Evolutionary conservation across 1,140 invertebrate species (phyloP).

Genomic region (Drosophila prosaltans): DNA sequence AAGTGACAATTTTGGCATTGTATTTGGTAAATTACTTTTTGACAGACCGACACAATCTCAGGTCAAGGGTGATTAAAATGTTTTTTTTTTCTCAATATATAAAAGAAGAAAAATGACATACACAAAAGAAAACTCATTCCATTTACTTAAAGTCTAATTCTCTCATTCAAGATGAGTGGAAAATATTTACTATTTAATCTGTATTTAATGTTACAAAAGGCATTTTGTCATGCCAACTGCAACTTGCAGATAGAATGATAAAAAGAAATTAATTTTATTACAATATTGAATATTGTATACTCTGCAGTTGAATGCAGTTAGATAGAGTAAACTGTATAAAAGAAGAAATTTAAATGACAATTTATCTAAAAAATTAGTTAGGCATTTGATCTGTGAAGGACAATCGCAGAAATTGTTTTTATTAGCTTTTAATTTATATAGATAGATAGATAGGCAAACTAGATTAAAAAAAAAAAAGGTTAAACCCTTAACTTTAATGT

Average conservation of each 20-base stretch:
- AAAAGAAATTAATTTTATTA: not conserved
- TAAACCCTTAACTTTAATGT: no score
- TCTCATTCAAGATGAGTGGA: not conserved
- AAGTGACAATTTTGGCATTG: constrained; percentile 47
- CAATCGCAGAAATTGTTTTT: no score
- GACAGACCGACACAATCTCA: not conserved
- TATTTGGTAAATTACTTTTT: constrained; percentile 51
- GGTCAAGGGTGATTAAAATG: constrained; percentile 28
- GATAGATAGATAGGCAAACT: no score
- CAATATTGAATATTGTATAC: constrained; percentile 10
- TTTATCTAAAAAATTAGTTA: no score
- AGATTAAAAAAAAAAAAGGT: no score
- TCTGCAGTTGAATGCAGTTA: not conserved
- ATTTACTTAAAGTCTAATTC: no score
- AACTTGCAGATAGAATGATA: constrained; percentile 42
- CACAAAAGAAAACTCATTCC: no score
- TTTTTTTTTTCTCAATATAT: not conserved
- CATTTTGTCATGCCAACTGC: constrained; percentile 50
- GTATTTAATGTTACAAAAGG: constrained; percentile 44
- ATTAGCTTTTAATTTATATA: no score
- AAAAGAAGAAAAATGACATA: not conserved
- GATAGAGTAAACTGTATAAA: no score
- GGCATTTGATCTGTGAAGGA: no score
- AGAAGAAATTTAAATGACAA: no score
- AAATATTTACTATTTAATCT: constrained; percentile 35